Conservation (phyloP, 2,888 invertebrate genomes). For the Leptarthrus brevirostris region DNA sequence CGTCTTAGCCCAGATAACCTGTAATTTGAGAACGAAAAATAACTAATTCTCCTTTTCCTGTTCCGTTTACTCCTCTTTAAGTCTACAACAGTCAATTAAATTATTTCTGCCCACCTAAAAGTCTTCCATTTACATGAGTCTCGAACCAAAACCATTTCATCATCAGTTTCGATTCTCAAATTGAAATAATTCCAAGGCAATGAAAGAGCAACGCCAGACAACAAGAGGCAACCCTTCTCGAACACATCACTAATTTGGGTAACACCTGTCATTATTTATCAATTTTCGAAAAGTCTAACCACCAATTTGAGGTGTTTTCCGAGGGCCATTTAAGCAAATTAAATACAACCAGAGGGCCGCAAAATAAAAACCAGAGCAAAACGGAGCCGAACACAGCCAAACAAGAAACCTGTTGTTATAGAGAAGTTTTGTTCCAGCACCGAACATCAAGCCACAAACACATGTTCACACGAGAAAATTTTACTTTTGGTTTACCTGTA, state of each 20-base stretch:
- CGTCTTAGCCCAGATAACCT: constrained; percentile 4
- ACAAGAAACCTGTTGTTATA: neutral
- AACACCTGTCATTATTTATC: constrained; percentile 50
- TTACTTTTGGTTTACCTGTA: no score
- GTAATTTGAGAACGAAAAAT: neutral
- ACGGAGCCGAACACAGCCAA: neutral
- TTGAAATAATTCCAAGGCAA: constrained; percentile 7
- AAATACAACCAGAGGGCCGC: constrained; percentile 29
- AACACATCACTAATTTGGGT: constrained; percentile 21
- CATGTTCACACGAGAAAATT: no score
- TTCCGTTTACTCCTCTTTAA: constrained; percentile 42
- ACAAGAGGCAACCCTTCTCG: neutral
- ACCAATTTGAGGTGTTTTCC: constrained; percentile 46
- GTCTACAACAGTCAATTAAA: constrained; percentile 34
- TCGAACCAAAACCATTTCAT: neutral
- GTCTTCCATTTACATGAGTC: constrained; percentile 1
- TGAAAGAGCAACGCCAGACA: constrained; percentile 27
- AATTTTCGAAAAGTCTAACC: constrained; percentile 49
- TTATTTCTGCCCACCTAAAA: constrained; percentile 30
- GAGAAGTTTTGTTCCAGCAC: no score
- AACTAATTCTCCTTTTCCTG: constrained; percentile 31
- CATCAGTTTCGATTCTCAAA: neutral
- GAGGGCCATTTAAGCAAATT: constrained; percentile 43
- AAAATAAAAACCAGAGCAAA: constrained; percentile 17
- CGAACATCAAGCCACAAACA: no score